These are phyloP conservation scores for Drusus annulatus DNA, from an alignment of 1,140 invertebrate species.

Conservation along the genomic window DNA sequence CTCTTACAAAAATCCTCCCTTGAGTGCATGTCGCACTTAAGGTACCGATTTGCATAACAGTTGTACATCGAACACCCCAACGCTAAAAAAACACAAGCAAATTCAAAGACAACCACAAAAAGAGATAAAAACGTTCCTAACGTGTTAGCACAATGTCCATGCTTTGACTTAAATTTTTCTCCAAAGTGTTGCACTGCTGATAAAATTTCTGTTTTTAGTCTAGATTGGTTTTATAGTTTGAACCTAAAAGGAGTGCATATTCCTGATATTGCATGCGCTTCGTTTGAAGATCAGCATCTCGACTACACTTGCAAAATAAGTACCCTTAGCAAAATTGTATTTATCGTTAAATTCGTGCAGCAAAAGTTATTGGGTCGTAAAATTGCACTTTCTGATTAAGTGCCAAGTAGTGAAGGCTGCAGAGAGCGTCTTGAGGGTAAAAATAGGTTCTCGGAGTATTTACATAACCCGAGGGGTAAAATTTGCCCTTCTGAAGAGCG, in stretches of 20 bases:
- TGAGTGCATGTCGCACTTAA: slow-evolving; percentile 33
- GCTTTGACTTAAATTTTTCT: background rate
- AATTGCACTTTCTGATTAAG: slow-evolving; percentile 9
- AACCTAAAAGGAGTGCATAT: slow-evolving; percentile 13
- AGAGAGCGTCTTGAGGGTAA: background rate
- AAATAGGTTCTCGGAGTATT: slow-evolving; percentile 18
- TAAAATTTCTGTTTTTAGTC: background rate
- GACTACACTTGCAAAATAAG: background rate
- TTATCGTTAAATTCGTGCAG: background rate
- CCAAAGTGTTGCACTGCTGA: background rate
- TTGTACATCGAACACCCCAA: background rate
- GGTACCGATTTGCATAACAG: slow-evolving; percentile 25
- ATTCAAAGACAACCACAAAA: background rate
- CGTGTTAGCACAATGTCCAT: background rate
- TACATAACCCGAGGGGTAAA: slow-evolving; percentile 26
- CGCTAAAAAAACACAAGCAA: background rate
- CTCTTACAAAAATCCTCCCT: slow-evolving; percentile 12
- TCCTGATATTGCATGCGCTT: slow-evolving; percentile 18
- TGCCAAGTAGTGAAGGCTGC: background rate
- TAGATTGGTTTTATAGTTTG: slow-evolving; percentile 13
- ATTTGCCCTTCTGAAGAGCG: slow-evolving; percentile 26
- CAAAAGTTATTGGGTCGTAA: background rate
- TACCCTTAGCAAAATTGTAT: background rate
- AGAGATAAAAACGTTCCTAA: background rate
- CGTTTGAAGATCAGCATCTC: background rate